A percentile compares a stretch with the other conserved stretches of the same genome.
phyloP scores from a whole-genome alignment of 37 sponge, comb jelly and placozoan genomes.

The Ephydatia muelleri region DNA sequence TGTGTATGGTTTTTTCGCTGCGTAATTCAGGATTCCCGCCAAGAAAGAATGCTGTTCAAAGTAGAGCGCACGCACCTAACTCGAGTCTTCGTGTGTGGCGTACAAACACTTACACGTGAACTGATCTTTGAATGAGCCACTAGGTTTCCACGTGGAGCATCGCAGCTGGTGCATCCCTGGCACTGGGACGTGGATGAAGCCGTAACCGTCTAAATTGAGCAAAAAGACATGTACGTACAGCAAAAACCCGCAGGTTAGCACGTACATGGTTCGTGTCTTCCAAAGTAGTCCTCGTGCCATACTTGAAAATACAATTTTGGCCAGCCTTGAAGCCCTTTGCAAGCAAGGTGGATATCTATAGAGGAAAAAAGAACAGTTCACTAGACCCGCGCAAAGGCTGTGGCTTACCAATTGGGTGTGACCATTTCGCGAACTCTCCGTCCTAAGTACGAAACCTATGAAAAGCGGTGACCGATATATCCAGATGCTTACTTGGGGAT shows the following conservation, averaged over 20 bases:
- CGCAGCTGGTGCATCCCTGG: slow-evolving; percentile 88
- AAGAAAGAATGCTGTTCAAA: slow-evolving; percentile 80
- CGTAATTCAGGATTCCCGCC: slow-evolving; percentile 89
- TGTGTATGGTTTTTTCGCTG: slow-evolving; percentile 62
- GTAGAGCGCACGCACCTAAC: slow-evolving; percentile 27
- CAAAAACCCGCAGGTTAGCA: slow-evolving; percentile 69
- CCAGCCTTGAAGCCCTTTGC: slow-evolving; percentile 96
- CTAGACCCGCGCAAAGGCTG: background rate
- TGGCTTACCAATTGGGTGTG: slow-evolving; percentile 84
- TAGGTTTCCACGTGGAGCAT: slow-evolving; percentile 95
- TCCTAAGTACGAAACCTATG: slow-evolving; percentile 76
- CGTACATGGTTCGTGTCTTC: slow-evolving; percentile 87
- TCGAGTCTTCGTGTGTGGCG: too few species aligned
- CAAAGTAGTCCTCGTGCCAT: slow-evolving; percentile 90
- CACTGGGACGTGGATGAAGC: slow-evolving; percentile 86
- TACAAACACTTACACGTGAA: slow-evolving; percentile 55
- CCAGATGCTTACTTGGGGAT: slow-evolving; percentile 79
- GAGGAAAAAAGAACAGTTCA: slow-evolving; percentile 15
- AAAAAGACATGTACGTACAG: slow-evolving; percentile 70
- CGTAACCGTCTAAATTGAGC: slow-evolving; percentile 94
- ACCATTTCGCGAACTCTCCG: slow-evolving; percentile 73
- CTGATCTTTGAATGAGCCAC: slow-evolving; percentile 79
- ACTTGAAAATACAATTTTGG: slow-evolving; percentile 91
- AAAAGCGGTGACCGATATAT: slow-evolving; percentile 45
- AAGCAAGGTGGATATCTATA: slow-evolving; percentile 92